A percentile compares a stretch with the other conserved stretches of the same genome.
Conservation (phyloP, 2,888 invertebrate species). For the Brassicogethes aeneus region DNA sequence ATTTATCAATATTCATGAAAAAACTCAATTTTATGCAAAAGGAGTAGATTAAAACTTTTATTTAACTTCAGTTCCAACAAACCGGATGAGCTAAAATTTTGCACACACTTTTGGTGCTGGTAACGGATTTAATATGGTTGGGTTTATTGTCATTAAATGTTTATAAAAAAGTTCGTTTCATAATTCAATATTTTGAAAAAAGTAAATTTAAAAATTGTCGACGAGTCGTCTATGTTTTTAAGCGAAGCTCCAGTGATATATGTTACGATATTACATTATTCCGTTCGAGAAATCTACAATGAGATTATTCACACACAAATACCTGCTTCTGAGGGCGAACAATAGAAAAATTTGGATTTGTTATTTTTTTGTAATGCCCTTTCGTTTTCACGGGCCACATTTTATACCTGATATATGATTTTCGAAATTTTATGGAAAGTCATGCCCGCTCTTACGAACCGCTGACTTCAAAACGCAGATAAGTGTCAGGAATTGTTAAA, state of each 20-base stretch:
- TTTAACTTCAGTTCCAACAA: no score
- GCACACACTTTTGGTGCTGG: no score
- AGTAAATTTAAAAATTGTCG: no score
- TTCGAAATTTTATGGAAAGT: constrained; percentile 33
- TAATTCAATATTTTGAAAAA: no score
- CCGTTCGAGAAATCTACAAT: constrained; percentile 28
- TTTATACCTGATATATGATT: constrained; percentile 31
- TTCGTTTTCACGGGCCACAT: constrained; percentile 20
- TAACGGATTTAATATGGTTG: no score
- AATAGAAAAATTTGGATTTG: constrained; percentile 29
- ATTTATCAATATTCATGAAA: no score
- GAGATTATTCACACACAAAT: constrained; percentile 34
- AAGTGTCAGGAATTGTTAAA: constrained; percentile 14
- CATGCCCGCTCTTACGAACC: constrained; percentile 24
- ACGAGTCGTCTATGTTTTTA: constrained; percentile 14
- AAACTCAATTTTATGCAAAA: no score
- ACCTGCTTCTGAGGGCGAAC: constrained; percentile 31
- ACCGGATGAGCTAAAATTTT: no score
- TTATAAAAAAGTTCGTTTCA: no score
- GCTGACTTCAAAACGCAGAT: constrained; percentile 16
- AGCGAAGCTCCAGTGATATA: neutral
- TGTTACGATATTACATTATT: no score
- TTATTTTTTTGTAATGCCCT: constrained; percentile 23
- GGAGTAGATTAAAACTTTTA: no score
- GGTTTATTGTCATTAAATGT: no score